These are phyloP conservation scores for Trichonephila clavata DNA, from an alignment of 1,140 invertebrate genomes.

Conservation along the genomic window DNA sequence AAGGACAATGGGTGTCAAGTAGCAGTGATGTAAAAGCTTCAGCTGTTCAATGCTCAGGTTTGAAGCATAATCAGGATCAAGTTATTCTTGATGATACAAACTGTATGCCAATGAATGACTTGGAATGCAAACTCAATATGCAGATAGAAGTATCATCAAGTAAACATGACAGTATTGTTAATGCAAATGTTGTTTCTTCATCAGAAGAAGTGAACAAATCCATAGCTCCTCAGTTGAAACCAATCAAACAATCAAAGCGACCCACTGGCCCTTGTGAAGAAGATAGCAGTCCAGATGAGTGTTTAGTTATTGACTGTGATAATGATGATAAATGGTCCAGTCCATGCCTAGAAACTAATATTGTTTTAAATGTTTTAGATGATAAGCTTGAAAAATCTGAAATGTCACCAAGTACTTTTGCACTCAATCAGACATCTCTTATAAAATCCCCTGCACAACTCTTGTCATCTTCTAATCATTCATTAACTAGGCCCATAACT, in stretches of 20 bases:
- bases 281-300: conserved; percentile 80
- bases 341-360: conserved; percentile 60
- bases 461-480: conserved; percentile 77
- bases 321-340: conserved; percentile 77
- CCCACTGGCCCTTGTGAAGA: conserved; percentile 72
- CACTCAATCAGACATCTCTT: conserved; percentile 68
- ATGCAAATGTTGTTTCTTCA: conserved; percentile 59
- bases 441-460: conserved; percentile 76
- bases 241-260: conserved; percentile 68
- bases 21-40: conserved; percentile 72
- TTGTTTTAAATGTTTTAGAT: conserved; percentile 72
- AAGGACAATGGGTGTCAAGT: conserved; percentile 67
- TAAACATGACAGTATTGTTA: conserved; percentile 57
- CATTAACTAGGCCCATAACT: conserved; percentile 83
- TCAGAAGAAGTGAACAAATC: conserved; percentile 66
- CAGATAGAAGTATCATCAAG: conserved; percentile 64
- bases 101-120: conserved; percentile 52
- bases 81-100: conserved; percentile 49
- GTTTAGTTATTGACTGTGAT: conserved; percentile 80
- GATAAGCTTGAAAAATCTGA: conserved; percentile 74
- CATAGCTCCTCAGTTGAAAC: conserved; percentile 37
- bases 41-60: not conserved
- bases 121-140: conserved; percentile 31
- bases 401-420: conserved; percentile 63
- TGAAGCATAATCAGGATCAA: conserved; percentile 55